Base-by-base conservation (phyloP, 2,797 vertebrate species). In the Falco naumanni region DNA sequence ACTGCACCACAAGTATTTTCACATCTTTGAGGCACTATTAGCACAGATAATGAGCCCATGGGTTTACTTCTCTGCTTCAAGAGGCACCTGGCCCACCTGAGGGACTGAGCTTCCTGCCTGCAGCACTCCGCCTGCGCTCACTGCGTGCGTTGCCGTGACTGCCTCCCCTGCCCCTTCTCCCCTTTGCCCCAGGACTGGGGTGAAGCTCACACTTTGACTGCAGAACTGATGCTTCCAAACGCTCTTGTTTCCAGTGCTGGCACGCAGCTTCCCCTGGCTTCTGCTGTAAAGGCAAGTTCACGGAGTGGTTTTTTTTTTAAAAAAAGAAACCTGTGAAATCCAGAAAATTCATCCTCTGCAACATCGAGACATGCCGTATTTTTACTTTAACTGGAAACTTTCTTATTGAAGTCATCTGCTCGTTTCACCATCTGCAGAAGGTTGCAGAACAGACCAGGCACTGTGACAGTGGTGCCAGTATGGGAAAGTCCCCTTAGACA, bases 11-110 rank as follows among this genome's bases (percentile, higher is more conserved):
- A 4, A 7, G 5, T 3, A 0, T 9, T 24, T 45, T 8, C 47
- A 14, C 1, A 0, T 21, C 48, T 66, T 13, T 4, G 28, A 31
- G 25, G 59, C 2, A 3, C 47, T 13, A 0, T 13, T 13, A 11
- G 64, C 10, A 47, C 37, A 41, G 45, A 4, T 2, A 19, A n/a
- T 5, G 63, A 54, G 51, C 37, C 26, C 45, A 9, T 6, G 3
- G 64, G 39, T 20, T 68, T 37, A 19, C 6, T 47, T 19, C 63
- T 69, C 63, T 48, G 59, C 56, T 39, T 48, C 48, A 2, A 2
- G 39, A 70, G 39, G 48, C n/a, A 21, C 4, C 39, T 11, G n/a
- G 51, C 10, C 37, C 31, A 6, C 56, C 61, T 7, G 41, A 12
- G 64, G 57, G 59, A 54, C 9, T 16, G 20, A 4, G 22, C 19